Base-by-base conservation (phyloP, 2,113 vertebrate genomes). In the Polypterus senegalus region DNA sequence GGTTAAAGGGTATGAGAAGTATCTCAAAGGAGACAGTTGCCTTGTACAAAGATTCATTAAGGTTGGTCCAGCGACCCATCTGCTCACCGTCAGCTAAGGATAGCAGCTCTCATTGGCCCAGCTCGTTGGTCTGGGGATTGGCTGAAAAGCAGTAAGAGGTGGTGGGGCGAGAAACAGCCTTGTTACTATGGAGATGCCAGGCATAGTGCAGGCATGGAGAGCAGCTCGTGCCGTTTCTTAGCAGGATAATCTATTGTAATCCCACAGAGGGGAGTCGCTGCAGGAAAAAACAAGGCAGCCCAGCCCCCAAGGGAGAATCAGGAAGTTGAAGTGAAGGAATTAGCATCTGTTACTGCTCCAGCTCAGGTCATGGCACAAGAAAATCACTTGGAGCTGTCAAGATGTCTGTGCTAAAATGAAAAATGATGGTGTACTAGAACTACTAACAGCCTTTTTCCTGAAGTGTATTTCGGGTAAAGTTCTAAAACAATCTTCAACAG, bases 201-300 rank as follows among this genome's bases (percentile, higher is more conserved):
- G 68, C 64, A 65, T 60, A 44, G 54, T 61, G 65, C 63, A 67
- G 66, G 69, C 67, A 70, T 67, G 67, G 64, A 75, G 73, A 66
- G 76, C 71, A 70, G 79, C 75, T 79, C 63, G 69, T 80, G 76
- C 74, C 51, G 64, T 53, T 61, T 80, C 9, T 82, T 83, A 83
- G 73, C 11, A n/a, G 71, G 77, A 82, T 83, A 80, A 85, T 81
- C 82, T 78, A 80, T 73, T 74, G 76, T 87, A 84, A 84, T 83
- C 83, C 74, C 68, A 66, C 65, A 44, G 61, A 70, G 73, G 79
- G 77, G 77, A 73, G 74, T 66, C 58, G 47, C 47, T 49, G 8
- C 52, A 7, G 7, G 56, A 57, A 57, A 57, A 57, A 57, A 57
- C 58, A 64, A 64, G 63, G 63, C 58, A 53, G 63, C 48, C 49